A percentile compares a stretch with the other conserved stretches of the same genome.
phyloP scores from a whole-genome alignment of 2,888 invertebrate genomes.

The Nymphalis polychloros region DNA sequence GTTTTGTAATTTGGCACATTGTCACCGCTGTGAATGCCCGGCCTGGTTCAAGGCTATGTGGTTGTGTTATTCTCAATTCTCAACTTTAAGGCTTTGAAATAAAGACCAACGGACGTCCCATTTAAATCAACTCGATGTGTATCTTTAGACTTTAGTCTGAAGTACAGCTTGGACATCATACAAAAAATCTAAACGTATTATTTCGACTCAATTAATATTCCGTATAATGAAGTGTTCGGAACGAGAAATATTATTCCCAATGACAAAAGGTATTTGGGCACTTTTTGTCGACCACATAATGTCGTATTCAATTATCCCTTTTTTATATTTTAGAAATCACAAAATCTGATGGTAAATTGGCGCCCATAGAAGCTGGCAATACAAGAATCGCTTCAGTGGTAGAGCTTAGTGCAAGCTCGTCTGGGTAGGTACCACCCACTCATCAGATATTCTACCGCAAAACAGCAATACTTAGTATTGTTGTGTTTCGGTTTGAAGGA shows the following conservation, averaged over 20 bases:
- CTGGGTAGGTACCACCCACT: too few species aligned
- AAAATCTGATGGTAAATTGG: too few species aligned
- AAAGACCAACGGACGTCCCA: background rate
- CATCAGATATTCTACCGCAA: too few species aligned
- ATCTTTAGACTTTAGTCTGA: slow-evolving; percentile 13
- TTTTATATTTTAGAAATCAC: too few species aligned
- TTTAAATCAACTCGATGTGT: slow-evolving; percentile 9
- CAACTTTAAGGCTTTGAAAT: slow-evolving; percentile 10
- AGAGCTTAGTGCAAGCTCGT: too few species aligned
- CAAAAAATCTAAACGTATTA: slow-evolving; percentile 23
- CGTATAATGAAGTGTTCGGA: background rate
- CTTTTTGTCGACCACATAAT: background rate
- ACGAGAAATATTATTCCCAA: background rate
- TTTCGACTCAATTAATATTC: slow-evolving; percentile 25
- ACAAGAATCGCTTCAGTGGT: too few species aligned
- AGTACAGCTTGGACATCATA: slow-evolving; percentile 1
- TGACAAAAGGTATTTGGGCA: background rate
- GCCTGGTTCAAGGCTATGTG: slow-evolving; percentile 39
- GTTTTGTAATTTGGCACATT: slow-evolving; percentile 38
- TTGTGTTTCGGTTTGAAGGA: too few species aligned
- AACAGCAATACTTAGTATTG: too few species aligned
- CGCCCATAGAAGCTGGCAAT: too few species aligned
- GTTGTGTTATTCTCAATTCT: slow-evolving; percentile 17
- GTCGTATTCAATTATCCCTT: background rate
- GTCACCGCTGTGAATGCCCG: slow-evolving; percentile 50